Conservation (phyloP, 2,113 vertebrate species). For the Carassius gibelio region DNA sequence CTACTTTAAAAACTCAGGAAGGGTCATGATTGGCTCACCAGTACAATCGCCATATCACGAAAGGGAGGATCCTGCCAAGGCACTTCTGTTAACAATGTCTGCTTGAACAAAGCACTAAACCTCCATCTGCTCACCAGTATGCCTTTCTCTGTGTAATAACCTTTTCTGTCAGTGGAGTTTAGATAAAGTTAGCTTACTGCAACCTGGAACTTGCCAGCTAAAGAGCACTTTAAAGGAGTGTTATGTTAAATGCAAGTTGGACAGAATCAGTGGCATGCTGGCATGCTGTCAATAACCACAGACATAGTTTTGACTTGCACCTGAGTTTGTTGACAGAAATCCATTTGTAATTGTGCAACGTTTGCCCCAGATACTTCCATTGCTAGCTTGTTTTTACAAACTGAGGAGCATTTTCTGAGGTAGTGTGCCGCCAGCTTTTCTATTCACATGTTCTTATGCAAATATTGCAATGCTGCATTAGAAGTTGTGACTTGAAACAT, state of each 20-base stretch:
- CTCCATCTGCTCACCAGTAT: constrained; percentile 33
- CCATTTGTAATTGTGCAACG: constrained; percentile 12
- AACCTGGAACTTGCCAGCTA: not conserved
- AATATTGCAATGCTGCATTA: not conserved
- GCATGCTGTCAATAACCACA: not conserved
- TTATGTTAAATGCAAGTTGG: constrained; percentile 18
- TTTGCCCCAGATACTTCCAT: constrained; percentile 7
- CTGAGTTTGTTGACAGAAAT: constrained; percentile 2
- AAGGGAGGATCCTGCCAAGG: constrained; percentile 27
- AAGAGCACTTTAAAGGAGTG: constrained; percentile 15
- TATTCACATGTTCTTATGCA: not conserved
- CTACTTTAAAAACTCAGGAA: not conserved
- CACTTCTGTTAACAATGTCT: constrained; percentile 33
- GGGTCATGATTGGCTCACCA: not conserved
- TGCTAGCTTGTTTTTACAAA: not conserved
- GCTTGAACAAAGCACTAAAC: constrained; percentile 40
- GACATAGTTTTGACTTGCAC: not conserved
- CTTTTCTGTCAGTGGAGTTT: constrained; percentile 27
- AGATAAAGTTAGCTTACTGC: constrained; percentile 14
- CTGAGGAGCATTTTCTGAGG: not conserved
- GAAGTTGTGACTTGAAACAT: not conserved
- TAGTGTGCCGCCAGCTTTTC: not conserved
- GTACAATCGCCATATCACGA: constrained; percentile 15
- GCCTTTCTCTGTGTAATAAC: constrained; percentile 31
- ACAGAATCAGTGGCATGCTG: not conserved